A percentile compares a stretch with the other conserved stretches of the same genome.
These are phyloP conservation scores for Danio albolineatus DNA, from an alignment of 2,797 vertebrate species.

Conservation along the genomic window DNA sequence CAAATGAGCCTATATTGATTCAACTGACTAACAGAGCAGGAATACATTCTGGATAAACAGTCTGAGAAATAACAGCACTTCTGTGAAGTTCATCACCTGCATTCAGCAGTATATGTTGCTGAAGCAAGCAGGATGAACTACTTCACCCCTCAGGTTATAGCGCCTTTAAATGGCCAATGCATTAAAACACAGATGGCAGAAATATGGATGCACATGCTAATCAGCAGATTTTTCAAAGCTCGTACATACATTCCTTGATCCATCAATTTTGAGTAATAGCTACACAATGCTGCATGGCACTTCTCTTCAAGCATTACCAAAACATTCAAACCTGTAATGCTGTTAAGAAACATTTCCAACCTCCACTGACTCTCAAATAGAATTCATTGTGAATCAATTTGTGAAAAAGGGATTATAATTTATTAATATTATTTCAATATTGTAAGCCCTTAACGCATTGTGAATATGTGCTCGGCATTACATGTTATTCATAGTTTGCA, in stretches of 20 bases:
- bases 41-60: slow-evolving; percentile 4
- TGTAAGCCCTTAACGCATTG: too few species aligned
- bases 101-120: slow-evolving; percentile 18
- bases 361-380: slow-evolving; percentile 3
- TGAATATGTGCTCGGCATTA: background rate
- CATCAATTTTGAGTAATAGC: slow-evolving; percentile 28
- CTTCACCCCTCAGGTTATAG: slow-evolving; percentile 24
- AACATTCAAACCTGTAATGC: slow-evolving; percentile 38
- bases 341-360: slow-evolving; percentile 63
- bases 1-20: slow-evolving; percentile 36
- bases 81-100: slow-evolving; percentile 33
- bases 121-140: slow-evolving; percentile 40
- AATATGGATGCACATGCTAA: slow-evolving; percentile 20
- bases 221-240: slow-evolving; percentile 26
- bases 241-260: slow-evolving; percentile 20
- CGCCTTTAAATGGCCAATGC: slow-evolving; percentile 9
- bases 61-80: slow-evolving; percentile 1
- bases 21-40: slow-evolving; percentile 24
- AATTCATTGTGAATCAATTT: slow-evolving; percentile 53
- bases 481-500: slow-evolving; percentile 18
- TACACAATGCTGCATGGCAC: background rate
- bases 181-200: slow-evolving; percentile 34
- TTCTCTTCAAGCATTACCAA: background rate
- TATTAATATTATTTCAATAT: background rate
- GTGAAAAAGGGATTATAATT: background rate